Conservation (phyloP, 2,888 invertebrate species). For the Orchestes rusci region DNA sequence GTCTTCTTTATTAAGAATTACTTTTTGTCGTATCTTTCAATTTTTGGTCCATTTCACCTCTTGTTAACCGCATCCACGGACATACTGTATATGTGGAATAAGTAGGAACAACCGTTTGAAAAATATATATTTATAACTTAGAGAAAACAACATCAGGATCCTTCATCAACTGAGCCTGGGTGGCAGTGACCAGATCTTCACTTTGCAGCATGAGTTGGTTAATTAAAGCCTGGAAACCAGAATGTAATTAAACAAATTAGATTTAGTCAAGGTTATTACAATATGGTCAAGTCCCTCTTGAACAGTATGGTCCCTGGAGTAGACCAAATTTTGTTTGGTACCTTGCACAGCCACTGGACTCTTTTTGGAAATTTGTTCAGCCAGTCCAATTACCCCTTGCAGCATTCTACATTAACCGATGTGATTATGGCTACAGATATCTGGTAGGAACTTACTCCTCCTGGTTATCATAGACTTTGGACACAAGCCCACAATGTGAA, state of each 20-base stretch:
- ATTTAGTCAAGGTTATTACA: slow-evolving; percentile 51
- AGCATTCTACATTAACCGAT: slow-evolving; percentile 66
- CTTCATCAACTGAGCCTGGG: slow-evolving; percentile 68
- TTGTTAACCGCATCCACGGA: too few species aligned
- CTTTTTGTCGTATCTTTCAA: too few species aligned
- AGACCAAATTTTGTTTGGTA: slow-evolving; percentile 76
- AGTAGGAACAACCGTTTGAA: too few species aligned
- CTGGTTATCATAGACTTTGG: slow-evolving; percentile 61
- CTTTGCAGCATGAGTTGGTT: slow-evolving; percentile 87
- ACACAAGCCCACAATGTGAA: slow-evolving; percentile 73
- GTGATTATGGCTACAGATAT: too few species aligned
- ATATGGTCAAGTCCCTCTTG: slow-evolving; percentile 85
- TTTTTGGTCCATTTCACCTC: too few species aligned
- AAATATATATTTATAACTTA: slow-evolving; percentile 64
- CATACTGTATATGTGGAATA: too few species aligned
- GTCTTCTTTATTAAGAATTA: too few species aligned
- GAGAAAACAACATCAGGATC: slow-evolving; percentile 67
- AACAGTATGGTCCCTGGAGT: slow-evolving; percentile 80
- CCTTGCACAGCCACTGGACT: slow-evolving; percentile 94
- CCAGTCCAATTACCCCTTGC: slow-evolving; percentile 64
- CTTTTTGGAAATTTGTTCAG: slow-evolving; percentile 73
- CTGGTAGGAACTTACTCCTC: slow-evolving; percentile 58
- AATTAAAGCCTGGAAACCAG: slow-evolving; percentile 61
- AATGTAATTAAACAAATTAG: slow-evolving; percentile 2
- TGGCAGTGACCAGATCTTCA: slow-evolving; percentile 78